Evolutionary conservation across 2,888 invertebrate species (phyloP).

Genomic region (Volucella inanis): DNA sequence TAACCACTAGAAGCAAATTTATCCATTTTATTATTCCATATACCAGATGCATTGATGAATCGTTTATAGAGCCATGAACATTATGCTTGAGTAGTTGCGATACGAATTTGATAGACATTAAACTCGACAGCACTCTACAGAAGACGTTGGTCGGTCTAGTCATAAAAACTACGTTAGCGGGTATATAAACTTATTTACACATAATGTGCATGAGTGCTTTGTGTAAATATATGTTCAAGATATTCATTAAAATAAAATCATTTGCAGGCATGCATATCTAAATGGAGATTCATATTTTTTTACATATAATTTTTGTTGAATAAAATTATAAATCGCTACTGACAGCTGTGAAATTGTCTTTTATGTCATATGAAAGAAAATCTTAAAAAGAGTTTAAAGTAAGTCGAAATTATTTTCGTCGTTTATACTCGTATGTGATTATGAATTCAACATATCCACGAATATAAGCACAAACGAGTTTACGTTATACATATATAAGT

Average conservation of each 20-base stretch:
- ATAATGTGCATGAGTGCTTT: conserved; percentile 47
- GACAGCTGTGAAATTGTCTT: conserved; percentile 64
- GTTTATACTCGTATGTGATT: too few relatives aligned
- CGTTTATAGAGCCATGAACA: conserved; percentile 62
- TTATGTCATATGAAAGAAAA: conserved; percentile 31
- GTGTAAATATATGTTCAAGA: neutral
- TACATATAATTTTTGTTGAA: conserved; percentile 29
- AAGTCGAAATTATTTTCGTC: too few relatives aligned
- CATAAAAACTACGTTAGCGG: neutral
- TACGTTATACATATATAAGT: too few relatives aligned
- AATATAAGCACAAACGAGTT: too few relatives aligned
- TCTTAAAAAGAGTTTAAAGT: too few relatives aligned
- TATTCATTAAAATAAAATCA: conserved; percentile 26
- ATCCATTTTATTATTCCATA: conserved; percentile 23
- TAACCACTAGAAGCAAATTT: conserved; percentile 39
- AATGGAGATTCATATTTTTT: conserved; percentile 40
- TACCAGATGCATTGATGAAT: conserved; percentile 45
- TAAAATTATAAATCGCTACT: conserved; percentile 64
- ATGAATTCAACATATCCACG: too few relatives aligned
- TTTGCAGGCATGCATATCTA: conserved; percentile 42
- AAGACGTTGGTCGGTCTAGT: conserved; percentile 41
- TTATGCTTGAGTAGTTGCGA: conserved; percentile 74
- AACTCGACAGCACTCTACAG: conserved; percentile 70
- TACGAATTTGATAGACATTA: conserved; percentile 72
- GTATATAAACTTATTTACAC: conserved; percentile 12